Percentiles rank a stretch among this genome's conserved stretches.
These are phyloP conservation scores for Labia minor DNA, from an alignment of 2,888 invertebrate genomes.

Conservation along the genomic window DNA sequence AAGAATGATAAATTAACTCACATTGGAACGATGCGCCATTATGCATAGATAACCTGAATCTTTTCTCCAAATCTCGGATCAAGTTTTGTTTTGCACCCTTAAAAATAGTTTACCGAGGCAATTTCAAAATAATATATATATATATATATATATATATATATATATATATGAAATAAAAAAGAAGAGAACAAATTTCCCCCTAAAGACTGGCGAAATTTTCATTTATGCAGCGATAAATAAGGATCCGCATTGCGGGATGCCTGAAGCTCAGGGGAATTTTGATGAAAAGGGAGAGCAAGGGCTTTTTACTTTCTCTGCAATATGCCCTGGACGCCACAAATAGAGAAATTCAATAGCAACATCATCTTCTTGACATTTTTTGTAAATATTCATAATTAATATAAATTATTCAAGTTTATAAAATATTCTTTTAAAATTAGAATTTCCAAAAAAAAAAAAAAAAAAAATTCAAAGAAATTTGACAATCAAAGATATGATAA, in stretches of 20 bases:
- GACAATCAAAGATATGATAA: no score
- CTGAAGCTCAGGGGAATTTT: slow-evolving; percentile 13
- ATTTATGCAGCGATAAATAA: not conserved
- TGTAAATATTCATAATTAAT: no score
- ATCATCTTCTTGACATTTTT: no score
- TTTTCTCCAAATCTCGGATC: no score
- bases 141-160: no score
- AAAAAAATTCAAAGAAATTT: no score
- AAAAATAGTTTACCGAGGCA: no score
- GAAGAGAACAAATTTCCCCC: not conserved
- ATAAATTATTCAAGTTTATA: no score
- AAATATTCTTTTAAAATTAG: no score
- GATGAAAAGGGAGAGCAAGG: not conserved
- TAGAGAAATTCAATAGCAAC: not conserved
- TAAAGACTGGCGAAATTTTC: slow-evolving; percentile 3
- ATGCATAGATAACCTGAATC: not conserved
- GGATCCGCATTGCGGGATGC: slow-evolving; percentile 13
- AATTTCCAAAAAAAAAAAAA: no score
- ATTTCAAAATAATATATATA: not conserved
- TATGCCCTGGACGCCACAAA: not conserved
- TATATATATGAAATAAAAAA: no score
- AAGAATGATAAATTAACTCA: slow-evolving; percentile 7
- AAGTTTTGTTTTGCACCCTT: no score
- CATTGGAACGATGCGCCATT: slow-evolving; percentile 8
- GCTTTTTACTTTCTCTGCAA: not conserved